These are phyloP conservation scores for Eublepharis macularius DNA, from an alignment of 2,113 vertebrate species.

Conservation along the genomic window DNA sequence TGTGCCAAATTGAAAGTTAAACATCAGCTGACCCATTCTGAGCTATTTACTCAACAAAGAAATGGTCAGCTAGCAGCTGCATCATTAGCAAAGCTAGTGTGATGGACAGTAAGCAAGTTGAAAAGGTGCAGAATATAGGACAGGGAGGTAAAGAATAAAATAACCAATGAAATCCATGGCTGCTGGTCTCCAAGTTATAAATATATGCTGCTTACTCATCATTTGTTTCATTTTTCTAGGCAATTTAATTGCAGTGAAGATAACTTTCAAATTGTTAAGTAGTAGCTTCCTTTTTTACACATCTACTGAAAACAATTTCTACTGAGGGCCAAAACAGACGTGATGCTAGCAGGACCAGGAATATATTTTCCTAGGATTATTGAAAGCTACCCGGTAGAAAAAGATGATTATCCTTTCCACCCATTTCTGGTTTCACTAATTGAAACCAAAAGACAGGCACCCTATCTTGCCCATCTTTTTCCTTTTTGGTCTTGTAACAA, in stretches of 20 bases:
- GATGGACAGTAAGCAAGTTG: neutral
- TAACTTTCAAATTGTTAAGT: neutral
- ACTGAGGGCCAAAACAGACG: neutral
- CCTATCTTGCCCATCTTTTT: too few species aligned
- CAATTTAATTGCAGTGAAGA: neutral
- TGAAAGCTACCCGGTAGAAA: too few species aligned
- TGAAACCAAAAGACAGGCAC: too few species aligned
- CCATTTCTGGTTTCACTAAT: too few species aligned
- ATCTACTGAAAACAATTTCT: neutral
- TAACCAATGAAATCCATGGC: neutral
- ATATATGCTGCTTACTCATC: neutral
- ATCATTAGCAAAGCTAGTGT: neutral
- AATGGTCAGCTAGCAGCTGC: too few species aligned
- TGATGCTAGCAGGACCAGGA: too few species aligned
- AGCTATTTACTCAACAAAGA: too few species aligned
- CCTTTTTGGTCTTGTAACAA: too few species aligned
- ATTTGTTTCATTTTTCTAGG: neutral
- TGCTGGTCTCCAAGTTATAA: neutral
- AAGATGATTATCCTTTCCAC: too few species aligned
- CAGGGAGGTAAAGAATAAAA: neutral
- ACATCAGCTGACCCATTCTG: too few species aligned
- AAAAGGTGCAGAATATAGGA: neutral
- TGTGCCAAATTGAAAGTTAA: too few species aligned
- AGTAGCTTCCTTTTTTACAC: neutral
- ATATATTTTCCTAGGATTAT: too few species aligned